Base-by-base conservation (phyloP, 2,888 invertebrate species). In the Smittia aterrima region DNA sequence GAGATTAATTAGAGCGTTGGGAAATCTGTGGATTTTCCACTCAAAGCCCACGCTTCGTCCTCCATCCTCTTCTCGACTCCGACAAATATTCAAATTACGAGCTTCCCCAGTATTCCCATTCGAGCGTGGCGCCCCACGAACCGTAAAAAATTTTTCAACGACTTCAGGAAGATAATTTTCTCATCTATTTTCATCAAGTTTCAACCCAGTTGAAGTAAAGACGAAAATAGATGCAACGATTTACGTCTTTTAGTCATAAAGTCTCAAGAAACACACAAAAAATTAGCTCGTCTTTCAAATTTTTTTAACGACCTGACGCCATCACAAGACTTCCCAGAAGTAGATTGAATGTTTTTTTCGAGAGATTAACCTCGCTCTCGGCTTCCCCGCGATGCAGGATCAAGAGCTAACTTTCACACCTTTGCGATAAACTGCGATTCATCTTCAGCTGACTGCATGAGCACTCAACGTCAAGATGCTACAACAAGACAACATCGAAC, bases 111-210 rank as follows among this genome's bases (percentile, higher is more conserved):
- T 3, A 18, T 58, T 22, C 3, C 22, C 9, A 20, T 58, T 58
- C 22, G 1, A 58, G 3, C 18, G 47, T 11, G 58, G 58, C 58
- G 58, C 58, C 58, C 22, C 66, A n/a, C 40, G 68, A 68, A 68
- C 66, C 66, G 25, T 47, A 47, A 25, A 68, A 68, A 68, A 47
- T 18, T 67, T 22, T 40, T 66, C 22, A 38, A 47, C 47, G 47
- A 47, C 20, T 22, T 22, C 9, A 58, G 22, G 58, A 58, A 58
- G 58, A 18, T 22, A 58, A 58, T 58, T 58, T 58, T 58, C 22
- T 58, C 58, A 9, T 58, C 22, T 58, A 58, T 58, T 58, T 58
- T 22, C 58, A 58, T 22, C 58, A 22, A 58, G 22, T 58, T n/a
- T 6, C 13, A 22, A 22, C 58, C 58, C 58, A 58, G 22, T 58